Conservation (phyloP, 1,140 invertebrate species). For the Eulimnadia texana region DNA sequence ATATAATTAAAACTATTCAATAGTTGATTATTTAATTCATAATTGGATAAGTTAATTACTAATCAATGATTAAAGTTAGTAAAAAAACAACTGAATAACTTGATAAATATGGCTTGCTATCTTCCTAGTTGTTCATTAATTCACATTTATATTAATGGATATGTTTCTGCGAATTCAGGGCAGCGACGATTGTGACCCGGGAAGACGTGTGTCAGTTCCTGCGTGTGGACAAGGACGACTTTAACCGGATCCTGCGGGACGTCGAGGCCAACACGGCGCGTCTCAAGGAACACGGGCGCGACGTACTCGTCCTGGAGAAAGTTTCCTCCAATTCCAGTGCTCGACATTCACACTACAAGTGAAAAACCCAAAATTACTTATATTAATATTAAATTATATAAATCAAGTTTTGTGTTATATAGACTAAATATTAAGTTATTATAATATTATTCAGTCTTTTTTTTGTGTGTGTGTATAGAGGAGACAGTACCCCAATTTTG, state of each 20-base stretch:
- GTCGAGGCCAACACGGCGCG: conserved; percentile 78
- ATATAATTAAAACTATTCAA: too few relatives aligned
- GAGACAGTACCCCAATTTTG: too few relatives aligned
- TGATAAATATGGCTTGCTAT: too few relatives aligned
- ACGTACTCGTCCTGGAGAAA: conserved; percentile 69
- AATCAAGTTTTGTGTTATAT: not conserved
- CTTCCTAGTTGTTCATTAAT: too few relatives aligned
- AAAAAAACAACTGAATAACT: too few relatives aligned
- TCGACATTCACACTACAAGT: conserved; percentile 41
- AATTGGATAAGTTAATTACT: too few relatives aligned
- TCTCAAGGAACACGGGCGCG: conserved; percentile 71
- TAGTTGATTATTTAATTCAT: too few relatives aligned
- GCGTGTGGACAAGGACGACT: conserved; percentile 74
- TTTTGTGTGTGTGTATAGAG: too few relatives aligned
- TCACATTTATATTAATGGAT: too few relatives aligned
- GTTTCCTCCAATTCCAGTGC: conserved; percentile 35
- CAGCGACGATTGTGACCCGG: conserved; percentile 64
- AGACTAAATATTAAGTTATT: too few relatives aligned
- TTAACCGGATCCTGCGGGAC: conserved; percentile 67
- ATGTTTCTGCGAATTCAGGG: conserved; percentile 35
- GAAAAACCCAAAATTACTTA: conserved; percentile 22
- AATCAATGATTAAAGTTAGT: not conserved
- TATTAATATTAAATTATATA: not conserved
- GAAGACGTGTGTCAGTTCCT: conserved; percentile 76
- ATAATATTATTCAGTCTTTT: too few relatives aligned